Percentiles rank a stretch among this genome's conserved stretches.
Evolutionary conservation across 2,888 invertebrate genomes (phyloP).

Genomic region (Diaphora mendica): DNA sequence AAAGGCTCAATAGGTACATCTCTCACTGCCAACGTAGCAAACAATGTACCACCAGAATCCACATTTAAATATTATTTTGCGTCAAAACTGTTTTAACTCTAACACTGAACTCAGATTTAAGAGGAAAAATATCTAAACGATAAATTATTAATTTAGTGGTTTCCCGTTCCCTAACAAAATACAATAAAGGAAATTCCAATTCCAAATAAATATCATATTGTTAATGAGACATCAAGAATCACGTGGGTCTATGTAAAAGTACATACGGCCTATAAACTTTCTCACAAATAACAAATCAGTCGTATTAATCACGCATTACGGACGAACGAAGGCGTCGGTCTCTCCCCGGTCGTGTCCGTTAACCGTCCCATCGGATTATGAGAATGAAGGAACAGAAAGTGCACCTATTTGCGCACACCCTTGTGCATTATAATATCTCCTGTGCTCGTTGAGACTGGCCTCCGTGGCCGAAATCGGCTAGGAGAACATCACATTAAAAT

Average conservation of each 20-base stretch:
- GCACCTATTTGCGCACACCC: no score
- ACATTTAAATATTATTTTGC: neutral
- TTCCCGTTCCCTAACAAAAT: neutral
- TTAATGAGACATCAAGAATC: neutral
- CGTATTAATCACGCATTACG: conserved; percentile 6
- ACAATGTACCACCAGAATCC: neutral
- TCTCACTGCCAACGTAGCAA: neutral
- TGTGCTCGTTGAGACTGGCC: no score
- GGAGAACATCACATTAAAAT: conserved; percentile 7
- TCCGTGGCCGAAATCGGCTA: no score
- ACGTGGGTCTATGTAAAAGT: neutral
- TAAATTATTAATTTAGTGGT: neutral
- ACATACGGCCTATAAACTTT: neutral
- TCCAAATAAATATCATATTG: neutral
- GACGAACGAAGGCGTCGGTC: no score
- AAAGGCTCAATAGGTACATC: neutral
- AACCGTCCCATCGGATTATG: no score
- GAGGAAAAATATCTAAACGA: neutral
- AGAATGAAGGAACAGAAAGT: no score
- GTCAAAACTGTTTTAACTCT: neutral
- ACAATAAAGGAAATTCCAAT: neutral
- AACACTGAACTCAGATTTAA: neutral
- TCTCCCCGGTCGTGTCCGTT: no score
- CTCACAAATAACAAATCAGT: neutral
- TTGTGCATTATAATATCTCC: no score